Evolutionary conservation across 2,797 vertebrate species (phyloP).

Genomic region (Parauchenoglanis punctatus): DNA sequence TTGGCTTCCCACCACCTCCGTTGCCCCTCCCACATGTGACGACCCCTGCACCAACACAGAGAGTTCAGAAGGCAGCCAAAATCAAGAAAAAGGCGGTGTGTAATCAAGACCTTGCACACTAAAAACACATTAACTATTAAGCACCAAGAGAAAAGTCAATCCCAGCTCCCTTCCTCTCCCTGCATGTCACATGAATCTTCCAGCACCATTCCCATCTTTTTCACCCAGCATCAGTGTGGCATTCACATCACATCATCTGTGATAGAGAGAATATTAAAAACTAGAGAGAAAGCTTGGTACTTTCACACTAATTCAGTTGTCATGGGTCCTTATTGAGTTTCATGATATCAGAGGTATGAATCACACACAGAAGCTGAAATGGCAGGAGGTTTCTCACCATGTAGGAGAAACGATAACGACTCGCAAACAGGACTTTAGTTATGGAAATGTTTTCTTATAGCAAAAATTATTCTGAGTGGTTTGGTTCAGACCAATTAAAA

Average conservation of each 20-base stretch:
- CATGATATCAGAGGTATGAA: constrained; percentile 1
- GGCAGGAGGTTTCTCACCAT: constrained; percentile 4
- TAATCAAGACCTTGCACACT: constrained; percentile 72
- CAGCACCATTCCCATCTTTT: not conserved
- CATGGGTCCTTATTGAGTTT: not conserved
- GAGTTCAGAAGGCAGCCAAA: constrained; percentile 99
- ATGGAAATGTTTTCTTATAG: not conserved
- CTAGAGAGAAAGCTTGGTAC: not conserved
- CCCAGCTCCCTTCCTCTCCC: constrained; percentile 51
- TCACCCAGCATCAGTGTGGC: not conserved
- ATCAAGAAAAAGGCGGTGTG: constrained; percentile 99
- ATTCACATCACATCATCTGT: not conserved
- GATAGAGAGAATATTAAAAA: not conserved
- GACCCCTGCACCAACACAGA: constrained; percentile 78
- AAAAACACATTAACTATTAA: constrained; percentile 40
- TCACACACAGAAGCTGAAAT: not conserved
- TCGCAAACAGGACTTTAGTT: not conserved
- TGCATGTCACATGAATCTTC: constrained; percentile 14
- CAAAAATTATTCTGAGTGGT: not conserved
- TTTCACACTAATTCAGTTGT: not conserved
- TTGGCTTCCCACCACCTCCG: constrained; percentile 64
- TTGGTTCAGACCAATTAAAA: constrained; percentile 1
- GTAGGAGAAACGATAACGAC: not conserved
- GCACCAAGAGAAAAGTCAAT: constrained; percentile 38
- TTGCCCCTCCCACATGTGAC: constrained; percentile 72